These are phyloP conservation scores for Ciconia maguari DNA, from an alignment of 2,113 vertebrate species.

Conservation along the genomic window DNA sequence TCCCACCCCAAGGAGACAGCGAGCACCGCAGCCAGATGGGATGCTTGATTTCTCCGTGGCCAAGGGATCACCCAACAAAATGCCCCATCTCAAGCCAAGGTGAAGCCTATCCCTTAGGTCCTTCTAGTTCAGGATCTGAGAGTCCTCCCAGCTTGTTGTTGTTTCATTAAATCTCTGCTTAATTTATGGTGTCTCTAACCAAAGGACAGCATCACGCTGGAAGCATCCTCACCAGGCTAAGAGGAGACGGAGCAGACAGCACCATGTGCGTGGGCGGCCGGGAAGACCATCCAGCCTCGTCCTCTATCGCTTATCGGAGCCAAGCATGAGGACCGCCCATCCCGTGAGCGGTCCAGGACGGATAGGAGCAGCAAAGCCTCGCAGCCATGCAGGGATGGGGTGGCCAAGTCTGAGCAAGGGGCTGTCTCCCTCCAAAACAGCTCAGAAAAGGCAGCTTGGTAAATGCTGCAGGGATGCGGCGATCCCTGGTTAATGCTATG, in stretches of 20 bases:
- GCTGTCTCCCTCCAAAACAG: neutral
- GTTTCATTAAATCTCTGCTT: neutral
- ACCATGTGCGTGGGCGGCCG: rapidly evolving
- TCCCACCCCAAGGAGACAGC: neutral
- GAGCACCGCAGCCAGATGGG: rapidly evolving
- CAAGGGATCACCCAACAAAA: neutral
- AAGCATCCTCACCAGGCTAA: neutral
- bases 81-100: neutral
- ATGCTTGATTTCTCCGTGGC: neutral
- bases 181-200: neutral
- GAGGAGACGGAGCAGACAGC: neutral
- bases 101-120: neutral
- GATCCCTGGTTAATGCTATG: neutral
- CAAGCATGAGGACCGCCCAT: neutral
- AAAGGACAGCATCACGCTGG: neutral
- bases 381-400: neutral
- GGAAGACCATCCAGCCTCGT: neutral
- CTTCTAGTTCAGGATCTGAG: neutral
- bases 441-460: neutral
- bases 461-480: neutral
- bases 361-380: neutral
- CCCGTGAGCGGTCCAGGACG: neutral
- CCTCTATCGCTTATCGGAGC: neutral
- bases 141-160: neutral
- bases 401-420: neutral